A percentile compares a stretch with the other conserved stretches of the same genome.
Evolutionary conservation across 2,113 vertebrate species (phyloP).

Genomic region (Ursus arctos): DNA sequence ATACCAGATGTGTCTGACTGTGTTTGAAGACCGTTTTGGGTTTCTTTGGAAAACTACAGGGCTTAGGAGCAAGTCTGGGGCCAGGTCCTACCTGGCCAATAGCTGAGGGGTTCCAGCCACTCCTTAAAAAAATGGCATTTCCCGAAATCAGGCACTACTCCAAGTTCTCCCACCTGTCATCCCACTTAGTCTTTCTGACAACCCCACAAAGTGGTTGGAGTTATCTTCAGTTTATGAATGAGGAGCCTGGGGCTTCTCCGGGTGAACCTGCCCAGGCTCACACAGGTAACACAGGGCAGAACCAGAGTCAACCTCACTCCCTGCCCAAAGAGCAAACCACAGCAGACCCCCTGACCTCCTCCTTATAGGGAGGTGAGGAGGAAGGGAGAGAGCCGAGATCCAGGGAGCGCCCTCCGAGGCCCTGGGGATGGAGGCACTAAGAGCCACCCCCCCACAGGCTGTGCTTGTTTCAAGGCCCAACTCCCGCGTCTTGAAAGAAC

Average conservation of each 20-base stretch:
- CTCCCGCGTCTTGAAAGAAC: constrained; percentile 52
- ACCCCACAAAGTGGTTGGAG: neutral
- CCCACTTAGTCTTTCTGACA: neutral
- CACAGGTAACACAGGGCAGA: neutral
- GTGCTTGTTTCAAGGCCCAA: neutral
- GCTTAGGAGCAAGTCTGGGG: neutral
- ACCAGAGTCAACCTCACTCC: neutral
- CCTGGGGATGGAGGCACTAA: neutral
- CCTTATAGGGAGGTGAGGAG: neutral
- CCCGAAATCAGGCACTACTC: neutral
- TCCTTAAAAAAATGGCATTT: neutral
- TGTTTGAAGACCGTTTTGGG: neutral
- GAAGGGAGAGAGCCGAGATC: neutral
- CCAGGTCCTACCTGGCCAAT: neutral
- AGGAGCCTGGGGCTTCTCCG: neutral
- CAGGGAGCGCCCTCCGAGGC: neutral
- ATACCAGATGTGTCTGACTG: neutral
- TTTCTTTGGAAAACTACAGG: constrained; percentile 32
- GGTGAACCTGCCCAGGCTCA: neutral
- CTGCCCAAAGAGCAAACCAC: neutral
- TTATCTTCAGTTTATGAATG: neutral
- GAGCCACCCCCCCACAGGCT: neutral
- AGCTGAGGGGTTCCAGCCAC: neutral
- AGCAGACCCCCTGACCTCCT: neutral
- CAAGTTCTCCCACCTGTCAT: neutral